Percentiles rank a stretch among this genome's conserved stretches.
These are phyloP conservation scores for Mastomys coucha DNA, from an alignment of 2,113 vertebrate species.

Conservation along the genomic window DNA sequence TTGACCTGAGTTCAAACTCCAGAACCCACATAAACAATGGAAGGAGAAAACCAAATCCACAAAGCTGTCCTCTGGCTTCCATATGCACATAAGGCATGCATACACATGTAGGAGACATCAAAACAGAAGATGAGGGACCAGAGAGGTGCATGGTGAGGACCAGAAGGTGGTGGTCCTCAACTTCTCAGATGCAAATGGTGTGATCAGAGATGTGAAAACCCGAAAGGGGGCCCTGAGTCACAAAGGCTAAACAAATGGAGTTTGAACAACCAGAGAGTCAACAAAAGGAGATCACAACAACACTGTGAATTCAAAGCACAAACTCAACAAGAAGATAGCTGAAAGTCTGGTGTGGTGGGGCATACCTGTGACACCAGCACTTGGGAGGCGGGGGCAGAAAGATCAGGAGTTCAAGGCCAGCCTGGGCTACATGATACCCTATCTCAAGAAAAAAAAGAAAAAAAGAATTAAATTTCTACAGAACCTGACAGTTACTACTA, in stretches of 20 bases:
- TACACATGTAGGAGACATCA: not conserved
- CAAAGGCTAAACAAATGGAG: not conserved
- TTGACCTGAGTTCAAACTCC: not conserved
- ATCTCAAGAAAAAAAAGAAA: not conserved
- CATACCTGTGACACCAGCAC: not conserved
- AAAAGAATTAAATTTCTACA: slow-evolving; percentile 12
- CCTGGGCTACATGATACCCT: not conserved
- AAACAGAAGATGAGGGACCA: not conserved
- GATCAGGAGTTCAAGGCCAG: not conserved
- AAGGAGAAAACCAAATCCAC: not conserved
- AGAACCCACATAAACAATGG: not conserved
- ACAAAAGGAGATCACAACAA: not conserved
- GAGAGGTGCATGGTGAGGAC: not conserved
- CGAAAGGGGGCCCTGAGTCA: not conserved
- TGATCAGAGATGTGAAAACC: not conserved
- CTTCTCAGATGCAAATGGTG: not conserved
- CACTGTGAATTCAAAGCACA: not conserved
- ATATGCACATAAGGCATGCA: not conserved
- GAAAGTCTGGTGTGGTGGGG: not conserved
- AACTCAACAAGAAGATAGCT: not conserved
- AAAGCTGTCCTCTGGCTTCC: not conserved
- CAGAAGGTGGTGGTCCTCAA: not conserved
- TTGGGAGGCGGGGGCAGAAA: not conserved
- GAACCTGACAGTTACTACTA: slow-evolving; percentile 24
- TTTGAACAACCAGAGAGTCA: not conserved